Evolutionary conservation across 2,888 invertebrate genomes (phyloP).

Genomic region (Trichogramma dendrolimi): DNA sequence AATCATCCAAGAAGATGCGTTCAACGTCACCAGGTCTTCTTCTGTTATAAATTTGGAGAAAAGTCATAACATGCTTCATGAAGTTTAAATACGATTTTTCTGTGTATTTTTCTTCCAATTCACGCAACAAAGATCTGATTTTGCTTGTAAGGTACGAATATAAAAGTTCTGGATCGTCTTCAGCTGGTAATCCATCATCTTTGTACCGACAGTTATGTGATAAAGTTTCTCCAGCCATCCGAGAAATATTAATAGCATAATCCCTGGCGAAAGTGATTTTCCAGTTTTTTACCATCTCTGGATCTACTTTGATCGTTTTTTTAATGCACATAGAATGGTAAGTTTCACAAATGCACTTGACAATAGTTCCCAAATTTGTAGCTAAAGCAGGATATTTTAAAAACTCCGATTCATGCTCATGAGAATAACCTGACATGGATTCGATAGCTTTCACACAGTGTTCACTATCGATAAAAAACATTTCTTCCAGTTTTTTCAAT

Average conservation of each 20-base stretch:
- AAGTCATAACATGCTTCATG: not conserved
- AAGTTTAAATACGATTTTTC: not conserved
- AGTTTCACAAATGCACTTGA: not conserved
- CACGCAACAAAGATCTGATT: too few relatives aligned
- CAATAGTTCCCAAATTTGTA: not conserved
- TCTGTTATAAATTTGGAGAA: not conserved
- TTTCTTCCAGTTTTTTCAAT: not conserved
- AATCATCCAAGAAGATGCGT: not conserved
- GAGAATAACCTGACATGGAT: not conserved
- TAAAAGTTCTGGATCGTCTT: not conserved
- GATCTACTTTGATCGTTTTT: not conserved
- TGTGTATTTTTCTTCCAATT: not conserved
- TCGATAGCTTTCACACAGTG: not conserved
- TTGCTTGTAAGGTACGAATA: not conserved
- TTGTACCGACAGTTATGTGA: not conserved
- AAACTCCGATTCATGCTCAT: not conserved
- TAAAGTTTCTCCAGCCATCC: not conserved
- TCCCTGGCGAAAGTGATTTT: too few relatives aligned
- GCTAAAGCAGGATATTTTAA: not conserved
- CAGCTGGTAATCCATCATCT: not conserved
- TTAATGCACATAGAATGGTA: not conserved
- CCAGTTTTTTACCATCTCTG: too few relatives aligned
- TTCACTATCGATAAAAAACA: not conserved
- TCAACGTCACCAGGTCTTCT: conserved; percentile 1
- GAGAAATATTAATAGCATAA: not conserved